phyloP scores from a whole-genome alignment of 2,797 vertebrate genomes.

The Alauda arvensis region DNA sequence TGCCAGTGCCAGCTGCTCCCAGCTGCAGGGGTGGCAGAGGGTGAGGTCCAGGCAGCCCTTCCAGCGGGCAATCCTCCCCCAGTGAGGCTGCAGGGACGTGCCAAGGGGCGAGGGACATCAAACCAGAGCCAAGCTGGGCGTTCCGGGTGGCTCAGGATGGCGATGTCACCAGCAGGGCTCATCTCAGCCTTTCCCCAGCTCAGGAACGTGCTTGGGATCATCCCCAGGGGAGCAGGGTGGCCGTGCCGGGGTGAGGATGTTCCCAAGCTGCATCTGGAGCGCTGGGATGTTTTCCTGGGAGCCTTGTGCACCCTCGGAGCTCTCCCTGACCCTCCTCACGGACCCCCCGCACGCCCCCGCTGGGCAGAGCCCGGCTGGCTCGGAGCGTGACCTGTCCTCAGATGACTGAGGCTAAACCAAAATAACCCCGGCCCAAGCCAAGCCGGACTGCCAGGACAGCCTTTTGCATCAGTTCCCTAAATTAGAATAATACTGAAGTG shows the following conservation, averaged over 20 bases:
- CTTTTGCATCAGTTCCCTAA: conserved; percentile 59
- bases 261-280: not conserved
- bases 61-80: not conserved
- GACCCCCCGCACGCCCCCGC: not conserved
- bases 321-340: fast-evolving
- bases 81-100: not conserved
- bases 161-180: not conserved
- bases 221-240: not conserved
- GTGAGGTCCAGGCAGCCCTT: not conserved
- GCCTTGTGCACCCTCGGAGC: fast-evolving
- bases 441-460: conserved; percentile 40
- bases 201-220: not conserved
- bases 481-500: conserved; percentile 53
- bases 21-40: not conserved
- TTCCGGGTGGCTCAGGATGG: not conserved
- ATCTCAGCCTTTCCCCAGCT: not conserved
- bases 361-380: not conserved
- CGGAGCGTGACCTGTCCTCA: conserved; percentile 39
- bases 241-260: fast-evolving
- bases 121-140: fast-evolving
- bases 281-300: not conserved
- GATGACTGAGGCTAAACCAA: conserved; percentile 41
- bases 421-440: conserved; percentile 22
- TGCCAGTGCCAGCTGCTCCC: not conserved
- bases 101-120: not conserved